phyloP scores from a whole-genome alignment of 2,113 vertebrate species.

The Tamias sibiricus region DNA sequence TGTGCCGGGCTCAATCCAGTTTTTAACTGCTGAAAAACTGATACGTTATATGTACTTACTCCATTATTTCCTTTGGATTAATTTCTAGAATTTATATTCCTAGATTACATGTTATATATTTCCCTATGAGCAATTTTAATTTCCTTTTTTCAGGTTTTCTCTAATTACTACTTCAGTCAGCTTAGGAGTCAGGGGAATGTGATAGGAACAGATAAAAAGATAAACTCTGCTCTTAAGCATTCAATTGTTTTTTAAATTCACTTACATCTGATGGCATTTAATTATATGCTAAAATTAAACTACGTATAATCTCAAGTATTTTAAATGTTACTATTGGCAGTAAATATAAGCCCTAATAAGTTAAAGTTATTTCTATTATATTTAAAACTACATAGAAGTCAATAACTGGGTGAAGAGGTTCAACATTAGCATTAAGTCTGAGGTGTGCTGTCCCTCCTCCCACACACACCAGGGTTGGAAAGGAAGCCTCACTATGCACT shows the following conservation, averaged over 20 bases:
- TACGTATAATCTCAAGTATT: neutral
- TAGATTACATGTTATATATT: neutral
- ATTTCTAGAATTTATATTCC: conserved; percentile 4
- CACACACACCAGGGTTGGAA: neutral
- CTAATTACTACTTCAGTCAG: neutral
- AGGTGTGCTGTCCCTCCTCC: too few species aligned
- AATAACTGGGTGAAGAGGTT: neutral
- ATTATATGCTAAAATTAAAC: neutral
- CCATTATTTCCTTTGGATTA: neutral
- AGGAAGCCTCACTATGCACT: neutral
- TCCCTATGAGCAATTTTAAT: neutral
- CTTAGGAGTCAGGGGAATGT: neutral
- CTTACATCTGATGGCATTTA: neutral
- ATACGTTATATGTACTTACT: neutral
- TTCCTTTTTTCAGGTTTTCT: neutral
- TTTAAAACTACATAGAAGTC: conserved; percentile 22
- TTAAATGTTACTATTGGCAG: conserved; percentile 2
- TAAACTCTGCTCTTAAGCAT: neutral
- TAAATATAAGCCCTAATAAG: neutral
- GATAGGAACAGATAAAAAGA: neutral
- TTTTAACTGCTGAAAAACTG: neutral
- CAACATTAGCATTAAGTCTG: neutral
- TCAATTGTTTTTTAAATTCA: neutral
- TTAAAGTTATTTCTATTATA: neutral
- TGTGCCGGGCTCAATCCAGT: too few species aligned